Evolutionary conservation across 92 coral and sea anemone species (phyloP).

Genomic region (Desmophyllum pertusum): DNA sequence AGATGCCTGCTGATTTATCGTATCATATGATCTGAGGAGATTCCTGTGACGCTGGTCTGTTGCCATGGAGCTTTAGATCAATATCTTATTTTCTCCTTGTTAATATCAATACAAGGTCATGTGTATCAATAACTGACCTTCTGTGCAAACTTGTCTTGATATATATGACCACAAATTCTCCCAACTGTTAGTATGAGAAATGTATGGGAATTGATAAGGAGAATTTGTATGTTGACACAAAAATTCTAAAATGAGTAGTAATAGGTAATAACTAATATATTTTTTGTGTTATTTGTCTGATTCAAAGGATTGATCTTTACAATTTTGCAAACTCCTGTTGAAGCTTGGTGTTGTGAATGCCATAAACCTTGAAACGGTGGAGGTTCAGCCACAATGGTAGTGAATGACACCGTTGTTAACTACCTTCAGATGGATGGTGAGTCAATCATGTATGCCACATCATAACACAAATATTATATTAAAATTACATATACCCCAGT

Average conservation of each 20-base stretch:
- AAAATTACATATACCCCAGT: too few relatives aligned
- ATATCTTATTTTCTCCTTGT: too few relatives aligned
- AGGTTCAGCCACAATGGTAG: slow-evolving; percentile 91
- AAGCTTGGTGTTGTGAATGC: slow-evolving; percentile 95
- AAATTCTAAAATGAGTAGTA: not conserved
- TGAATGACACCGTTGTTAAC: slow-evolving; percentile 84
- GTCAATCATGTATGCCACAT: not conserved
- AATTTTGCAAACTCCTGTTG: slow-evolving; percentile 82
- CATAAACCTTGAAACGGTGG: slow-evolving; percentile 99
- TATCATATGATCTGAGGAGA: slow-evolving; percentile 1
- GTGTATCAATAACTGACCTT: too few relatives aligned
- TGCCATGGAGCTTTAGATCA: slow-evolving; percentile 4
- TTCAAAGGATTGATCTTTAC: slow-evolving; percentile 79
- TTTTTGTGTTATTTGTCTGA: not conserved
- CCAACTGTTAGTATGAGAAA: too few relatives aligned
- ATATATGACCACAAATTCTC: too few relatives aligned
- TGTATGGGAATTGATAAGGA: too few relatives aligned
- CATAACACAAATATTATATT: too few relatives aligned
- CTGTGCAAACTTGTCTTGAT: too few relatives aligned
- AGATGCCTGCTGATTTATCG: not conserved
- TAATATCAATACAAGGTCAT: too few relatives aligned
- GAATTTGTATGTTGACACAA: too few relatives aligned
- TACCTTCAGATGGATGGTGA: slow-evolving; percentile 92
- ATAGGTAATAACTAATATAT: not conserved
- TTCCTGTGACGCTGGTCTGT: not conserved